These are phyloP conservation scores for Xylocampa areola DNA, from an alignment of 2,888 invertebrate species.

Conservation along the genomic window DNA sequence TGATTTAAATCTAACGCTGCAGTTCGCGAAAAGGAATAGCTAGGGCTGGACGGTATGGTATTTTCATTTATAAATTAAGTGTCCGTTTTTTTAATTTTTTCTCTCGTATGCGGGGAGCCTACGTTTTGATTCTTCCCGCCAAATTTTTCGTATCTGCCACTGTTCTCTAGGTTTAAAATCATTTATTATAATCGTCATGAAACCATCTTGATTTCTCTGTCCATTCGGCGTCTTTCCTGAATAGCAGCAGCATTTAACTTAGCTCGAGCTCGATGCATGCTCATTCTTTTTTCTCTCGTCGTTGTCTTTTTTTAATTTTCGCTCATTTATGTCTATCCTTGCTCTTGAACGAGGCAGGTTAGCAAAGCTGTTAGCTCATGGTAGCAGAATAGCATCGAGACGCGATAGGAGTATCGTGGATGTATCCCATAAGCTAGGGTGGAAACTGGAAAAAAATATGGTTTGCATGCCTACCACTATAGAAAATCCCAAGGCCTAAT, in stretches of 20 bases:
- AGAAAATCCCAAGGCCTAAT: no score
- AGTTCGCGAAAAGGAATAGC: neutral
- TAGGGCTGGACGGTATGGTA: neutral
- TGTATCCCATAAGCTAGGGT: no score
- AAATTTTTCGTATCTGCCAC: neutral
- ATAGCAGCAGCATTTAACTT: neutral
- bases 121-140: neutral
- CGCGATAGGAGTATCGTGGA: no score
- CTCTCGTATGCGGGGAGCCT: neutral
- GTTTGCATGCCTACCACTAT: no score
- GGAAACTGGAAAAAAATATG: no score
- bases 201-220: neutral
- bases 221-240: neutral
- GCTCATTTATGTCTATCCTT: no score
- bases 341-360: no score
- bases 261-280: neutral
- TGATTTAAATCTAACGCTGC: no score
- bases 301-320: no score
- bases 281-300: constrained; percentile 1
- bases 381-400: no score
- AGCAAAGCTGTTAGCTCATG: no score
- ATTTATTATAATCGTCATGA: no score
- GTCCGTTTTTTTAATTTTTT: neutral
- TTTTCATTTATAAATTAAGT: neutral
- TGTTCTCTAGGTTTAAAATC: neutral